These are phyloP conservation scores for Heterodera schachtii DNA, from an alignment of 1,140 invertebrate genomes.

Conservation along the genomic window DNA sequence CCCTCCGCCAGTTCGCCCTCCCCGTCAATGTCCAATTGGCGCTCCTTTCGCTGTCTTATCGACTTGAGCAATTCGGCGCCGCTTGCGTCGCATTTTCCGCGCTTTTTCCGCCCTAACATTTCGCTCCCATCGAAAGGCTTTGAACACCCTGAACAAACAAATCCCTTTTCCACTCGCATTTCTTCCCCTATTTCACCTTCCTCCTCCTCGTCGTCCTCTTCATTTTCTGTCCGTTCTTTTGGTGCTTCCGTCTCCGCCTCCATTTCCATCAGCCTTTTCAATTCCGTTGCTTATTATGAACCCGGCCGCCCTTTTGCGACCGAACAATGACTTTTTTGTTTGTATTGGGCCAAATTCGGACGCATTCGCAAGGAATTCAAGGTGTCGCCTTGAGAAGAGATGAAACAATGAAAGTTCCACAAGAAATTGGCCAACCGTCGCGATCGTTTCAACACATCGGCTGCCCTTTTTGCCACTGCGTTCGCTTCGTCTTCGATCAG, in stretches of 20 bases:
- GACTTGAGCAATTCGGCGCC: not conserved
- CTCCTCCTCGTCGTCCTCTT: not conserved
- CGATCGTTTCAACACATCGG: constrained; percentile 50
- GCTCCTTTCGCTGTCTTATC: constrained; percentile 11
- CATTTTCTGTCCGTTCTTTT: not conserved
- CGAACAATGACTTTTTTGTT: constrained; percentile 31
- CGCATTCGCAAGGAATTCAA: constrained; percentile 27
- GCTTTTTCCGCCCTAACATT: not conserved
- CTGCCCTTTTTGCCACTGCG: constrained; percentile 55
- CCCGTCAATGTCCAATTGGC: constrained; percentile 16
- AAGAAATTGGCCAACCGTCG: constrained; percentile 19
- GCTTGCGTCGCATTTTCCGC: not conserved
- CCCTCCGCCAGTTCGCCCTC: not conserved
- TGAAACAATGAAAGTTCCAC: not conserved
- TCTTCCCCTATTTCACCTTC: not conserved
- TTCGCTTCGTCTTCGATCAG: constrained; percentile 58
- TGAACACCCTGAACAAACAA: too few species aligned
- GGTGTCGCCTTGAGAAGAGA: constrained; percentile 34
- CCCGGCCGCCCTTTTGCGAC: constrained; percentile 21
- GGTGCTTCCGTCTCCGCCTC: not conserved
- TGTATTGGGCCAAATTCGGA: not conserved
- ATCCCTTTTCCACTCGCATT: not conserved
- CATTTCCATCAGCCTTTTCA: not conserved
- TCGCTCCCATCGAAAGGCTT: constrained; percentile 16
- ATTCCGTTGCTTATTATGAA: constrained; percentile 7